Conservation (phyloP, 2,888 invertebrate species). For the Podotricha telesiphe region DNA sequence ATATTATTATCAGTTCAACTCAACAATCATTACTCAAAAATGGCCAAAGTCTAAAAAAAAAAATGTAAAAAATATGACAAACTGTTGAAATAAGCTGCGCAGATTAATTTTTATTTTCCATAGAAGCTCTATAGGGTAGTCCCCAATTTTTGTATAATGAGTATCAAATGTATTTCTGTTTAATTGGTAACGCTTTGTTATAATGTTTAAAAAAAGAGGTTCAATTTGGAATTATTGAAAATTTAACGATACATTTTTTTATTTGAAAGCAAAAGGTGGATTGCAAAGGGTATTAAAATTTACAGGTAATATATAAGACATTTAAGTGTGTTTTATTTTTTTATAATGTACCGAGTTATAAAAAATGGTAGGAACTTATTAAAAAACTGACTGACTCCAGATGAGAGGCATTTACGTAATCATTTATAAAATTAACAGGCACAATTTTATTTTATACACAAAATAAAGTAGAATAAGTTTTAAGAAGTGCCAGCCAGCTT, state of each 20-base stretch:
- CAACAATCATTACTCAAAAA: no score
- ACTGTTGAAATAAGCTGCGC: background rate
- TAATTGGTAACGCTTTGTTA: constrained; percentile 4
- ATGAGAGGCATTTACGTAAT: no score
- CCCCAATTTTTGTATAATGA: constrained; percentile 5
- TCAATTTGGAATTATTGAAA: constrained; percentile 12
- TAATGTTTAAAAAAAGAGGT: background rate
- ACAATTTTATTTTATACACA: no score
- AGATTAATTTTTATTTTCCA: background rate
- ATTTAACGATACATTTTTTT: background rate
- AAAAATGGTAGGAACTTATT: no score
- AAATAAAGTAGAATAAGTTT: no score
- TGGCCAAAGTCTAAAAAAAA: background rate
- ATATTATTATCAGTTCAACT: no score
- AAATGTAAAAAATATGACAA: background rate
- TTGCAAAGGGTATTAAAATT: background rate
- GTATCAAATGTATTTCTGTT: constrained; percentile 12
- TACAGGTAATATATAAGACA: constrained; percentile 1
- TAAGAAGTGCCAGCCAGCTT: no score
- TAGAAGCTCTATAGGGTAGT: background rate
- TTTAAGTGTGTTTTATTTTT: no score
- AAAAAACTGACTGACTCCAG: no score
- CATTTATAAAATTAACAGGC: no score
- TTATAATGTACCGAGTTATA: no score
- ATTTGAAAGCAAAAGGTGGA: background rate